These are phyloP conservation scores for Cervus canadensis DNA, from an alignment of 2,113 vertebrate species.

Conservation along the genomic window DNA sequence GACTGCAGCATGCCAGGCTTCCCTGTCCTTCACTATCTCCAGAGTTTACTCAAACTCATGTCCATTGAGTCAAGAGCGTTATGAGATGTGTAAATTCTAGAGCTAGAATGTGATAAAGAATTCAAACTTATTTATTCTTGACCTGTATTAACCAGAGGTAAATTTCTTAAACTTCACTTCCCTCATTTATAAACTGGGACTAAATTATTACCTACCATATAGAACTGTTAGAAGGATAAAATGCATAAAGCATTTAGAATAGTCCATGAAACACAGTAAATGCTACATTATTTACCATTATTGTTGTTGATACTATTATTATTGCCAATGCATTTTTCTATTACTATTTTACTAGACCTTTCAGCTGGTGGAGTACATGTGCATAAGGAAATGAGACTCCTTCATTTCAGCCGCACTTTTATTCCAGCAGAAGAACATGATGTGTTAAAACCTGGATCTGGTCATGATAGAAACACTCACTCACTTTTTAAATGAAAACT, in stretches of 20 bases:
- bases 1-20: neutral
- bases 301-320: neutral
- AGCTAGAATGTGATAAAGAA: neutral
- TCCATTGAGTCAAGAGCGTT: neutral
- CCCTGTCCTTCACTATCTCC: neutral
- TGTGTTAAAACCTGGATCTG: neutral
- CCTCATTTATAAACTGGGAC: neutral
- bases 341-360: rapidly evolving
- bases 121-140: neutral
- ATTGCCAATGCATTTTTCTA: neutral
- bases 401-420: too few species aligned
- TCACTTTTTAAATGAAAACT: neutral
- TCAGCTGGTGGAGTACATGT: rapidly evolving
- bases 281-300: rapidly evolving
- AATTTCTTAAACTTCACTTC: neutral
- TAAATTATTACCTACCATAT: neutral
- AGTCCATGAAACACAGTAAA: neutral
- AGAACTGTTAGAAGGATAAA: neutral
- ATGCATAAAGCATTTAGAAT: neutral
- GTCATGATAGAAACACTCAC: neutral
- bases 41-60: neutral
- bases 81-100: neutral
- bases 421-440: neutral
- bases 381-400: too few species aligned
- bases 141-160: neutral